Base-by-base conservation (phyloP, 2,888 invertebrate genomes). In the Thymelicus acteon region DNA sequence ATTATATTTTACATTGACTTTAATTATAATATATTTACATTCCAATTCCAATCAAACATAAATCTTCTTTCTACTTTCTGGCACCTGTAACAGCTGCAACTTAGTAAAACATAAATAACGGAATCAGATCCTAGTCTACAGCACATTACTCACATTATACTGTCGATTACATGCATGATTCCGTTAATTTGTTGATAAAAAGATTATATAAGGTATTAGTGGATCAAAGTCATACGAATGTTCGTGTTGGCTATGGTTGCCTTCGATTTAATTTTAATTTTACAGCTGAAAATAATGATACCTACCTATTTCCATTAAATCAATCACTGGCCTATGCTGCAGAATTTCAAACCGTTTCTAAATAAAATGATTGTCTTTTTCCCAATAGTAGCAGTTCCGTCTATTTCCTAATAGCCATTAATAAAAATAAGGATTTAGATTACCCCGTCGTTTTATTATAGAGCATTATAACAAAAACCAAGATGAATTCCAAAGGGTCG, bases 91-190 rank as follows among this genome's bases (percentile, higher is more conserved):
- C 31, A 31, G 31, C 3, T 31, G 31, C 31, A 31, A 31, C 31
- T 31, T 31, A 2, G 31, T 31, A 31, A 31, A 31, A 13, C 6
- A 7, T 52, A 8, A 52, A 52, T 13, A 19, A 19, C 15, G 15
- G 19, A 13, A 37, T 66, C 44, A 52, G 52, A 54, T 37, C 68
- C 47, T 12, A 48, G 68, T 3, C 68, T 62, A 68, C 2, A 54
- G 6, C 19, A 63, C 48, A 69, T 69, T 63, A 63, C 57, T 62
- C 47, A 69, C 62, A 69, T 69, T 61, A 69, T 37, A 24, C 40
- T 69, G 68, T 69, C 62, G 62, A 69, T 69, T 69, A 62, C 62
- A 69, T 57, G 68, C 62, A 63, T 44, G 62, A 63, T 69, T 69
- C 48, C n/a, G 62, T 62, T 69, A 63, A 69, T 69, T 63, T 37